Conservation (phyloP, 2,797 vertebrate genomes). For the Cirrhinus mrigala region DNA sequence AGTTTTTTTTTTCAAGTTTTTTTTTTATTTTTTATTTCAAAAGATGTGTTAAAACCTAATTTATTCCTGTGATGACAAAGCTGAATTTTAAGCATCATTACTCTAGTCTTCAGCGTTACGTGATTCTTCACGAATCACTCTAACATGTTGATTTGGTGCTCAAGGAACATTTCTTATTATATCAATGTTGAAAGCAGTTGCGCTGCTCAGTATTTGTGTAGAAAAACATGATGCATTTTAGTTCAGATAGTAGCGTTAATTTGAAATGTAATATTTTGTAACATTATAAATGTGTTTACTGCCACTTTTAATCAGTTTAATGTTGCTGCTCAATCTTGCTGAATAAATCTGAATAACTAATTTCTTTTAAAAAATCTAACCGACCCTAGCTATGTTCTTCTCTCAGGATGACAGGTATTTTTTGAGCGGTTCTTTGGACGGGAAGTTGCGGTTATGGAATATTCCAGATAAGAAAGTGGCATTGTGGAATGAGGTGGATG, state of each 20-base stretch:
- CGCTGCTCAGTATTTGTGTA: background rate
- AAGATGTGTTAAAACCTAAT: background rate
- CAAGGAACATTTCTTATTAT: background rate
- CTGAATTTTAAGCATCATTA: background rate
- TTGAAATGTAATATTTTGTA: background rate
- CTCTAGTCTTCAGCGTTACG: background rate
- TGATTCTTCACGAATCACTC: background rate
- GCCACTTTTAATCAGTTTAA: background rate
- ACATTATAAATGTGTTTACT: background rate
- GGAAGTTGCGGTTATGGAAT: conserved; percentile 97
- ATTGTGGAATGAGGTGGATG: conserved; percentile 98
- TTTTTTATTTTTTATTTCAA: background rate
- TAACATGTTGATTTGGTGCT: background rate
- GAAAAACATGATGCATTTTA: background rate
- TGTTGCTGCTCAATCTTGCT: background rate
- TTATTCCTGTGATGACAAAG: background rate
- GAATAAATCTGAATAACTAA: background rate
- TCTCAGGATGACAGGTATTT: conserved; percentile 96
- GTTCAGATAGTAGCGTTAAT: background rate
- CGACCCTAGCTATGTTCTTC: background rate
- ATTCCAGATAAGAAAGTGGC: conserved; percentile 99
- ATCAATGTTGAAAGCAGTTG: background rate
- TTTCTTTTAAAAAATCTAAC: background rate
- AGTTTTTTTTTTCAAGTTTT: background rate
- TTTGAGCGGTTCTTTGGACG: conserved; percentile 95